These are phyloP conservation scores for Willowsia nigromaculata DNA, from an alignment of 2,888 invertebrate species.

Conservation along the genomic window DNA sequence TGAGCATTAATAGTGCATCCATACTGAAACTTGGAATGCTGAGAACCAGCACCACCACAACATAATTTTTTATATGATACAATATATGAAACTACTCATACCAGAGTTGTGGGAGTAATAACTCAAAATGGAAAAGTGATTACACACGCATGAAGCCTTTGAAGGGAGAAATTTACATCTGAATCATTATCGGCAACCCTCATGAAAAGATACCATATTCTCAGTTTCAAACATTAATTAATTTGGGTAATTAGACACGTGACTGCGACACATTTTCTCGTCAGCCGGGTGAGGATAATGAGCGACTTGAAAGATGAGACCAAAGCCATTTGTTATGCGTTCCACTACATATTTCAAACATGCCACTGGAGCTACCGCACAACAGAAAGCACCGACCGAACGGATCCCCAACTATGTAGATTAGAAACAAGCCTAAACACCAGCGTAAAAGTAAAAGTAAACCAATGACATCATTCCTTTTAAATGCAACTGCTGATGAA, in stretches of 20 bases:
- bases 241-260: constrained; percentile 73
- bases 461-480: background rate
- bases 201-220: background rate
- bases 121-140: constrained; percentile 11
- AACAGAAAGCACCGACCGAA: background rate
- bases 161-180: background rate
- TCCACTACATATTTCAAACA: constrained; percentile 66
- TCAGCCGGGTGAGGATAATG: constrained; percentile 69
- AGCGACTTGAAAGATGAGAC: constrained; percentile 71
- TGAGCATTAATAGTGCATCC: constrained; percentile 26
- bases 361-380: constrained; percentile 6
- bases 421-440: background rate
- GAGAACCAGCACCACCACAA: constrained; percentile 17
- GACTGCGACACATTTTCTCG: constrained; percentile 69
- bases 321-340: constrained; percentile 61
- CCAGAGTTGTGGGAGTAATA: background rate
- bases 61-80: background rate
- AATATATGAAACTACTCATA: background rate
- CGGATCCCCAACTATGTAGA: background rate
- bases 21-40: background rate
- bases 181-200: constrained; percentile 28
- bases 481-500: background rate
- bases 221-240: constrained; percentile 66
- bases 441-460: background rate
- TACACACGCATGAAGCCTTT: background rate